Conservation (phyloP, 2,113 vertebrate species). For the Laterallus jamaicensis region DNA sequence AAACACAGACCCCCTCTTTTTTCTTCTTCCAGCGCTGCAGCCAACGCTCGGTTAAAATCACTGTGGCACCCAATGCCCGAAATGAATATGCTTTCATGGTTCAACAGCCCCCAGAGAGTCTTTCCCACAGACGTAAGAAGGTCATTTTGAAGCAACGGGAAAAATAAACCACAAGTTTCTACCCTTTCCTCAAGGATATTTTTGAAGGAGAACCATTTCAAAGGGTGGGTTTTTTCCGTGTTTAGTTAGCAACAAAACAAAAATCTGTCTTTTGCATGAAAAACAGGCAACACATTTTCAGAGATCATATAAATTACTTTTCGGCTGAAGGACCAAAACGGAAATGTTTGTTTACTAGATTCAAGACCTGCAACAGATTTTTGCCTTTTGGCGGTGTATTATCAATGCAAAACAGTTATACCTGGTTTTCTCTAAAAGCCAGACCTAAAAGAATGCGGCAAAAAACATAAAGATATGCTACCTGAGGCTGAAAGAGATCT, state of each 20-base stretch:
- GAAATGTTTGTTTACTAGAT: slow-evolving; percentile 21
- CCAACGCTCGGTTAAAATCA: not conserved
- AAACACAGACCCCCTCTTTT: slow-evolving; percentile 38
- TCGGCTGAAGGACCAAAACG: not conserved
- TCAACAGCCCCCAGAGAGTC: slow-evolving; percentile 23
- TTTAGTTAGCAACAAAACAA: slow-evolving; percentile 39
- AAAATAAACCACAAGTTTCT: slow-evolving; percentile 52
- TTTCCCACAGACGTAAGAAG: slow-evolving; percentile 33
- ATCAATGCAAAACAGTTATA: slow-evolving; percentile 1
- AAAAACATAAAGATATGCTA: not conserved
- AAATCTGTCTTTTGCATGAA: not conserved
- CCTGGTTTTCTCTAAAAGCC: not conserved
- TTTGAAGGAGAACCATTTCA: slow-evolving; percentile 34
- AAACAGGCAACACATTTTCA: slow-evolving; percentile 38
- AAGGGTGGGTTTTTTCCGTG: not conserved
- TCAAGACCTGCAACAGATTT: slow-evolving; percentile 5
- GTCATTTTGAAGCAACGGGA: slow-evolving; percentile 53
- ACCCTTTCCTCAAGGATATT: slow-evolving; percentile 46
- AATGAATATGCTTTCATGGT: slow-evolving; percentile 52
- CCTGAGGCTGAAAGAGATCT: not conserved
- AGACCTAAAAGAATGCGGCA: not conserved
- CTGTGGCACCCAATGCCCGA: slow-evolving; percentile 28
- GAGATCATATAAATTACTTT: slow-evolving; percentile 26
- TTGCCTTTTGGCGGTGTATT: slow-evolving; percentile 21
- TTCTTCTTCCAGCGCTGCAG: slow-evolving; percentile 24